These are phyloP conservation scores for Hypsibius dujardini DNA, from an alignment of 1,140 invertebrate genomes.

Conservation along the genomic window DNA sequence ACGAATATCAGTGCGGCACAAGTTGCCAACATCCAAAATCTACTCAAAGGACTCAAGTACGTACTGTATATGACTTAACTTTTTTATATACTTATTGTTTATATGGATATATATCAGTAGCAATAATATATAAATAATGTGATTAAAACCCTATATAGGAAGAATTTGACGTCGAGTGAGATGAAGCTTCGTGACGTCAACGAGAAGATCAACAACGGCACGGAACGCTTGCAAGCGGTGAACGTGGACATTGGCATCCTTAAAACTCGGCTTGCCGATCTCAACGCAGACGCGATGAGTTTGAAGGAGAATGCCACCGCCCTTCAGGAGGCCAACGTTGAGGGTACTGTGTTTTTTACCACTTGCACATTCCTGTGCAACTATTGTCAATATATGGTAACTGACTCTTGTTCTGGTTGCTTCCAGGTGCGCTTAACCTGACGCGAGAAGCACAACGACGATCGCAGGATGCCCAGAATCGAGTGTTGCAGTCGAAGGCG, in stretches of 20 bases:
- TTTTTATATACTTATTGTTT: background rate
- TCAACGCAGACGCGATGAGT: slow-evolving; percentile 52
- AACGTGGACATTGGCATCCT: slow-evolving; percentile 57
- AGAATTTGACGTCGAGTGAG: slow-evolving; percentile 36
- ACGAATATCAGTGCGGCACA: slow-evolving; percentile 51
- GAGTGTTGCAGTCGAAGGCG: slow-evolving; percentile 26
- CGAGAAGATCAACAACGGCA: slow-evolving; percentile 50
- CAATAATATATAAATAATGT: slow-evolving; percentile 16
- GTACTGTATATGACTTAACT: slow-evolving; percentile 18
- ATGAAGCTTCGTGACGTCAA: slow-evolving; percentile 44
- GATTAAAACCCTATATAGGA: slow-evolving; percentile 27
- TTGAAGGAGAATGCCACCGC: slow-evolving; percentile 68
- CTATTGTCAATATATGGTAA: background rate
- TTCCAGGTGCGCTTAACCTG: slow-evolving; percentile 59
- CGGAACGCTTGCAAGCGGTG: slow-evolving; percentile 54
- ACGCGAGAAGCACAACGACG: slow-evolving; percentile 57
- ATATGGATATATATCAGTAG: slow-evolving; percentile 19
- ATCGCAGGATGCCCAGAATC: slow-evolving; percentile 47
- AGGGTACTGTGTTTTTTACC: slow-evolving; percentile 38
- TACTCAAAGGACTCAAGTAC: slow-evolving; percentile 41
- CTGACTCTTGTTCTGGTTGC: background rate
- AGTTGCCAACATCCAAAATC: slow-evolving; percentile 44
- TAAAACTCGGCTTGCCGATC: slow-evolving; percentile 47
- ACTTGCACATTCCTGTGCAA: background rate
- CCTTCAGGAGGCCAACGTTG: slow-evolving; percentile 79